A percentile compares a stretch with the other conserved stretches of the same genome.
Conservation (phyloP, 1,140 invertebrate species). For the Pteromalus puparum region DNA sequence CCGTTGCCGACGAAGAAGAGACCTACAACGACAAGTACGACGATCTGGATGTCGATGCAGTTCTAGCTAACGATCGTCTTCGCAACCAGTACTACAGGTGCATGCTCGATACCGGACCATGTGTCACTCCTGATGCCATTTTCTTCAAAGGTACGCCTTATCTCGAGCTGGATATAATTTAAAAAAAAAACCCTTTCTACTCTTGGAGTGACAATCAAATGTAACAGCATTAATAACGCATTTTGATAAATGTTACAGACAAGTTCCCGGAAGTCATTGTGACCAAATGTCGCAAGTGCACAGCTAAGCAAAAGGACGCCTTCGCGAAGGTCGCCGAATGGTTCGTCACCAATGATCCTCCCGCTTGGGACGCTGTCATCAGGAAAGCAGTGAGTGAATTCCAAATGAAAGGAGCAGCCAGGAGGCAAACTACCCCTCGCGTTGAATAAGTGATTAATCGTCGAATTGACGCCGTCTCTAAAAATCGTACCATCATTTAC, state of each 20-base stretch:
- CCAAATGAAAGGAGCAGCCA: neutral
- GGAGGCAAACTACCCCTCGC: neutral
- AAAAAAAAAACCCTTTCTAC: no score
- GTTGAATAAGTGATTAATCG: neutral
- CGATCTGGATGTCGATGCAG: slow-evolving; percentile 56
- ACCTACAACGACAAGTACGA: slow-evolving; percentile 68
- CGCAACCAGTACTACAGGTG: slow-evolving; percentile 65
- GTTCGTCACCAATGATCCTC: neutral
- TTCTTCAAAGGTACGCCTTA: slow-evolving; percentile 58
- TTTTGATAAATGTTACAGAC: slow-evolving; percentile 4
- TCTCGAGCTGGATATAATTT: no score
- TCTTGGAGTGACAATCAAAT: no score
- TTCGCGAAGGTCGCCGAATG: slow-evolving; percentile 1
- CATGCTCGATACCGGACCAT: slow-evolving; percentile 63
- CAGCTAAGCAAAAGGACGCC: slow-evolving; percentile 4
- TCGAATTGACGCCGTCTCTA: no score
- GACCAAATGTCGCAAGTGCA: slow-evolving; percentile 26
- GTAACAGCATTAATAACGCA: no score
- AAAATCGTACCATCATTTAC: no score
- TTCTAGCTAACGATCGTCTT: slow-evolving; percentile 55
- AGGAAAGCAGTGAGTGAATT: neutral
- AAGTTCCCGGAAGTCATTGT: neutral
- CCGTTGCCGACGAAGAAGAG: slow-evolving; percentile 49
- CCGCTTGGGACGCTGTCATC: neutral
- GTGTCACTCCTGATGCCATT: slow-evolving; percentile 57